phyloP scores from a whole-genome alignment of 2,888 invertebrate genomes.

The Rhimphoctona megacephalus region DNA sequence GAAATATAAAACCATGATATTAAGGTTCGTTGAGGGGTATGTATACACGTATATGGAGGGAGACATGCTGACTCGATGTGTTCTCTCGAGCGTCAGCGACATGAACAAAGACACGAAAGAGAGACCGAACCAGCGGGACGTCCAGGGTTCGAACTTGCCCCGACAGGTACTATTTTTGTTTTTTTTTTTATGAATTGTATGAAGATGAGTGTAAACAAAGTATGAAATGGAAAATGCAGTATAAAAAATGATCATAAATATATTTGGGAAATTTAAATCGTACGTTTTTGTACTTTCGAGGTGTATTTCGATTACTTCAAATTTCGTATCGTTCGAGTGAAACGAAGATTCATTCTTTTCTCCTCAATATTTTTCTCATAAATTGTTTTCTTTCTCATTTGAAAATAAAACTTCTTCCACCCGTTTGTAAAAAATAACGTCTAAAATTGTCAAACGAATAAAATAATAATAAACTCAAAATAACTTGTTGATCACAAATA shows the following conservation, averaged over 20 bases:
- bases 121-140: background rate
- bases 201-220: background rate
- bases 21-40: slow-evolving; percentile 19
- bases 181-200: background rate
- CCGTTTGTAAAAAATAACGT: too few species aligned
- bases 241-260: background rate
- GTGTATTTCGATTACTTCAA: background rate
- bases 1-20: slow-evolving; percentile 37
- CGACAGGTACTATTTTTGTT: background rate
- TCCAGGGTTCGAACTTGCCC: background rate
- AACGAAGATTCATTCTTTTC: too few species aligned
- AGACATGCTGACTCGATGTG: background rate
- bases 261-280: background rate
- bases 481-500: too few species aligned
- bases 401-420: too few species aligned
- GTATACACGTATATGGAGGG: background rate
- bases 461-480: too few species aligned
- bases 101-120: background rate
- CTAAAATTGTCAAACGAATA: too few species aligned
- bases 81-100: slow-evolving; percentile 11
- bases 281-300: background rate
- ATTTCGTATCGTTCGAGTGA: background rate
- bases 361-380: too few species aligned
- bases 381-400: too few species aligned
- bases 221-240: background rate